Base-by-base conservation (phyloP, 2,797 vertebrate species). In the Anableps anableps region DNA sequence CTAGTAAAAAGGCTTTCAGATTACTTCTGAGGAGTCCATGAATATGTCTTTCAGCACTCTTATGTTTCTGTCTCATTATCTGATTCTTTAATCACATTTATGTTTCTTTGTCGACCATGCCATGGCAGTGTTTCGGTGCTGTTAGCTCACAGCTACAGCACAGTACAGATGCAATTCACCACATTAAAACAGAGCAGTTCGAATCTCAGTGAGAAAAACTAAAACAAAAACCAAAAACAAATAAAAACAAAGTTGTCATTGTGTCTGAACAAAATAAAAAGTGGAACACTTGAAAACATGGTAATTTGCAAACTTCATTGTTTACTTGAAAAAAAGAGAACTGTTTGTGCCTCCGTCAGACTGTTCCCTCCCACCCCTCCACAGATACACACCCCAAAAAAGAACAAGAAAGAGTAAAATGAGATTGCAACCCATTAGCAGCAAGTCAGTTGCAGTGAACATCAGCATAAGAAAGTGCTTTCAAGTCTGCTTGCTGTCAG, bases 401-500 rank as follows among this genome's bases (percentile, higher is more conserved):
- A 84, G 84, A 87, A 86, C 8, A 45, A 50, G 55, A 45, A 36
- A 53, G 16, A 83, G 85, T 86, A 85, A 89, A 89, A 66, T 75
- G 75, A 78, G 84, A 90, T 87, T 88, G 86, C 88, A 92, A 89
- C 77, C 93, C 90, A 94, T 95, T 95, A 95, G 89, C 88, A 85
- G 92, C 85, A 83, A 92, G 92, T 95, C 92, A 92, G 85, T 89
- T 79, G 76, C 83, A 83, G 90, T 95, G 95, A 94, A 94, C 90
- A 81, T 94, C 90, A 92, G 93, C 90, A 93, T 94, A 92, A 94
- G 89, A 94, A 93, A 92, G 86, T 79, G 85, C 93, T 96, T 95
- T 95, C 88, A 95, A 91, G 91, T 92, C 86, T n/a, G 87, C 87
- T 93, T 88, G 89, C 94, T 95, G 94, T 94, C 94, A 95, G 92